Evolutionary conservation across 2,113 vertebrate species (phyloP), one percentile per base, ranked within the genome.

Genomic region (Ammospiza nelsoni): DNA sequence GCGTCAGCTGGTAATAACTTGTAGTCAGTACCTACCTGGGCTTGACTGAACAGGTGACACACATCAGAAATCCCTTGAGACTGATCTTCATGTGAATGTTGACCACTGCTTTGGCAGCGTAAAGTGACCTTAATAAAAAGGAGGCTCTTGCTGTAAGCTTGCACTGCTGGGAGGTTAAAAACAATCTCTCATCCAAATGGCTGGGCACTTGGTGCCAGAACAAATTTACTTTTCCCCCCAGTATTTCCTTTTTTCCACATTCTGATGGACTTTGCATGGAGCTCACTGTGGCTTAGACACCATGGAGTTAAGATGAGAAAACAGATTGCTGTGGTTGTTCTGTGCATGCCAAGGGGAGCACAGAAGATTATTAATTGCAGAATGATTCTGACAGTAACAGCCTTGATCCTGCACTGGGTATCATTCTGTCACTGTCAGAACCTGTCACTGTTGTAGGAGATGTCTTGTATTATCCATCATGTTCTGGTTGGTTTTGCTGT

Each of bases 311-410:
- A 83, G 74, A 59, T 43, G 51, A 48, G 76, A 46, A 68, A 84
- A 78, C 57, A 75, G 71, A 77, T 77, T 61, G 48, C 80, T 78
- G 5, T 46, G 52, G 74, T 83, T 90, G 78, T 44, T 85, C 54
- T 86, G 72, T 72, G 90, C 68, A 35, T 55, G 78, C 57, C 92
- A 72, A 71, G 31, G 66, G 22, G 57, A 92, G 66, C 72, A 84
- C 48, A 54, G 65, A 84, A 65, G 80, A 78, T 92, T 71, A 81
- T 80, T 92, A 92, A 92, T 27, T 86, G 58, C 76, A 87, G 92
- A 88, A 58, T 75, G 65, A 20, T 20, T 19, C 79, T 75, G 72
- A 78, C 87, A 95, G 44, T 67, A 89, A 59, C 61, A 75, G 59
- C 65, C 76, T 92, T 84, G 69, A 72, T 83, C 88, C 59, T 59